phyloP scores from a whole-genome alignment of 1,140 invertebrate genomes.

The Campodea augens region DNA sequence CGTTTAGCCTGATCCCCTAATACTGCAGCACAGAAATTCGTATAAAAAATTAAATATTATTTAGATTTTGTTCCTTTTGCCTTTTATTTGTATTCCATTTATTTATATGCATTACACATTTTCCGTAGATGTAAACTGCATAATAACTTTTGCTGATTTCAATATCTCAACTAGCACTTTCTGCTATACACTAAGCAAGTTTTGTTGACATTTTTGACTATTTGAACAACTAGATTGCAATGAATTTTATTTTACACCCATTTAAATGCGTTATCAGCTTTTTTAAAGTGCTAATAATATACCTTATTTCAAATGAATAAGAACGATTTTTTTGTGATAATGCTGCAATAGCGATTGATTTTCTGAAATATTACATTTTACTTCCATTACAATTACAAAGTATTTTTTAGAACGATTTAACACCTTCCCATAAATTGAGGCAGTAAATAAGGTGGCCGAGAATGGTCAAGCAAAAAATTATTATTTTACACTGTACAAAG shows the following conservation, averaged over 20 bases:
- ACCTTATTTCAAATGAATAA: not conserved
- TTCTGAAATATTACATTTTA: not conserved
- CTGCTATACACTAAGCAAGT: not conserved
- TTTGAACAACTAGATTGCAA: not conserved
- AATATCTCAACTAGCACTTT: not conserved
- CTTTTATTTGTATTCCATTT: not conserved
- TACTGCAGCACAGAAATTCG: too few species aligned
- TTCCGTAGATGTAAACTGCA: not conserved
- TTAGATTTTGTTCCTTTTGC: too few species aligned
- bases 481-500: too few species aligned
- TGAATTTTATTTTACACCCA: not conserved
- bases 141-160: not conserved
- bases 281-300: not conserved
- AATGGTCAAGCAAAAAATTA: too few species aligned
- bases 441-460: too few species aligned
- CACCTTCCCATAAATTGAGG: too few species aligned
- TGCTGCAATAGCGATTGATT: not conserved
- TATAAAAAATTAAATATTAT: too few species aligned
- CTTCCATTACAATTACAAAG: not conserved
- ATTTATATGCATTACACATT: not conserved
- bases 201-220: not conserved
- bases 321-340: too few species aligned
- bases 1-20: too few species aligned
- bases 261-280: too few species aligned
- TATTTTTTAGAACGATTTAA: too few species aligned